These are phyloP conservation scores for Drosophila pectinifera DNA, from an alignment of 1,140 invertebrate species.

Conservation along the genomic window DNA sequence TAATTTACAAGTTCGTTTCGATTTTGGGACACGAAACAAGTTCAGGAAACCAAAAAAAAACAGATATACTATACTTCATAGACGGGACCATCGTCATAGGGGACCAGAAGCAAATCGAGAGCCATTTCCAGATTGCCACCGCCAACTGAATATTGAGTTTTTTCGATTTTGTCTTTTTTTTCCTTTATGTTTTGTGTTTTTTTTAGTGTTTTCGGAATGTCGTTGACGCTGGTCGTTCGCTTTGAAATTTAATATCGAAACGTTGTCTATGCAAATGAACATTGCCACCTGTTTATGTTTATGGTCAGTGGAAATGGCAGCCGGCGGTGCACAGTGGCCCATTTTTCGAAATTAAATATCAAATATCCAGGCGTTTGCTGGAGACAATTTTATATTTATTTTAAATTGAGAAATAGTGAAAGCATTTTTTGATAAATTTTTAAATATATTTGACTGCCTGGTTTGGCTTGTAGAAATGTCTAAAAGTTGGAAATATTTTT, in stretches of 20 bases:
- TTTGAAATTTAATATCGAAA: constrained; percentile 84
- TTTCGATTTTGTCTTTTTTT: constrained; percentile 5
- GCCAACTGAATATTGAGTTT: constrained; percentile 39
- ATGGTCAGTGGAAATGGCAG: constrained; percentile 66
- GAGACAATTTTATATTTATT: too few species aligned
- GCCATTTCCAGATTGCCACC: constrained; percentile 67
- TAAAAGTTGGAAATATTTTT: not conserved
- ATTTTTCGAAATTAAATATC: constrained; percentile 1
- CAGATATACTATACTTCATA: constrained; percentile 13
- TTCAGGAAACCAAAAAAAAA: constrained; percentile 35
- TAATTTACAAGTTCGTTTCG: constrained; percentile 64
- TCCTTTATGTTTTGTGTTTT: constrained; percentile 16
- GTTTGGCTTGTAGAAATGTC: too few species aligned
- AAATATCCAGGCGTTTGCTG: not conserved
- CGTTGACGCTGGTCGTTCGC: constrained; percentile 66
- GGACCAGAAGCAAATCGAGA: constrained; percentile 64
- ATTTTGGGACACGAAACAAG: constrained; percentile 56
- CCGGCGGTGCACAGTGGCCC: constrained; percentile 14
- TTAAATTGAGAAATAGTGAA: too few species aligned
- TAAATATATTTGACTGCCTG: not conserved
- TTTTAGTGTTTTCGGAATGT: constrained; percentile 61
- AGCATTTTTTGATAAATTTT: not conserved
- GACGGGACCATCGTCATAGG: constrained; percentile 15
- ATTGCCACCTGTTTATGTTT: constrained; percentile 84
- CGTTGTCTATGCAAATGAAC: constrained; percentile 84